These are phyloP conservation scores for Caenorhabditis japonica DNA, from an alignment of 2,888 invertebrate species.

Conservation along the genomic window DNA sequence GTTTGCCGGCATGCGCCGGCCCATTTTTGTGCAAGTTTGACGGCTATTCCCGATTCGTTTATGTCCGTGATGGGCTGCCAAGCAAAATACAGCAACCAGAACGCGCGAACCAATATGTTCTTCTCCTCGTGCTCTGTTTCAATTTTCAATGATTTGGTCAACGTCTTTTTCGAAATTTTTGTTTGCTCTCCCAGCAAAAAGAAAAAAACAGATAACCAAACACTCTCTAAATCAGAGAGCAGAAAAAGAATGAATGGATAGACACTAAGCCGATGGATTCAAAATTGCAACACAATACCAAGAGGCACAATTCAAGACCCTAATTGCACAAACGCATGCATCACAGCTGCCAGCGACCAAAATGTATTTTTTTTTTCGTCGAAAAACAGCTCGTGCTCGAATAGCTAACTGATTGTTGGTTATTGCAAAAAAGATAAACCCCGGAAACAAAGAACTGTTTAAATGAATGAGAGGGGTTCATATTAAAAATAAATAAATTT, in stretches of 20 bases:
- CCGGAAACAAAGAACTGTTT: background rate
- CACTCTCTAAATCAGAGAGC: conserved; percentile 14
- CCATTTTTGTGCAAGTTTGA: conserved; percentile 42
- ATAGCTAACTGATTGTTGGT: conserved; percentile 53
- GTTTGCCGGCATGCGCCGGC: conserved; percentile 33
- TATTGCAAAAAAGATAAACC: conserved; percentile 25
- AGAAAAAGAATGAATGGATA: conserved; percentile 10
- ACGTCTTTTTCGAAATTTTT: too few relatives aligned
- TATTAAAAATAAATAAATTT: background rate
- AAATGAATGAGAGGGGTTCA: too few relatives aligned
- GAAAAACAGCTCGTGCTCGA: conserved; percentile 14
- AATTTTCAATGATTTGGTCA: too few relatives aligned
- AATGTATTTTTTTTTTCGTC: conserved; percentile 4
- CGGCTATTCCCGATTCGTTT: too few relatives aligned
- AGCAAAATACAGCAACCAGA: too few relatives aligned
- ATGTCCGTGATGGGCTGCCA: too few relatives aligned
- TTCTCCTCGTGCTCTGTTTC: too few relatives aligned
- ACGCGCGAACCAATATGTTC: too few relatives aligned
- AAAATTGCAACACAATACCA: conserved; percentile 51
- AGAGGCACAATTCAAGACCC: conserved; percentile 44
- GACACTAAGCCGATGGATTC: too few relatives aligned
- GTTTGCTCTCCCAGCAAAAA: background rate
- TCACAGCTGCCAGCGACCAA: background rate
- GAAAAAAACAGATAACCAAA: conserved; percentile 12
- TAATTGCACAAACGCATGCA: conserved; percentile 29